Evolutionary conservation across 2,888 invertebrate genomes (phyloP).

Genomic region (Candidula unifasciata): DNA sequence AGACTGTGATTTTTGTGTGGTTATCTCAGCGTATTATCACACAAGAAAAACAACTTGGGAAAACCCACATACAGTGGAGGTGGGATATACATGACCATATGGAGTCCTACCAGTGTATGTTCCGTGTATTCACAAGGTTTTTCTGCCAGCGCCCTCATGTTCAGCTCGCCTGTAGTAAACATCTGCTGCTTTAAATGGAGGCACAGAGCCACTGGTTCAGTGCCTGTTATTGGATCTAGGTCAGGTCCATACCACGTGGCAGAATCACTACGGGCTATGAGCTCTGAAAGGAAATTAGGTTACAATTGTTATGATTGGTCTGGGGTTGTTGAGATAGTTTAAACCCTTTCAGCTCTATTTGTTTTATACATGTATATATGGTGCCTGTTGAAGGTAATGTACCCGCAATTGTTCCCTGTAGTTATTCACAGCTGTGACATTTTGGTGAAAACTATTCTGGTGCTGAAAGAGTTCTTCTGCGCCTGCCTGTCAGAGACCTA

Average conservation of each 20-base stretch:
- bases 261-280: background rate
- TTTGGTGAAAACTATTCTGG: too few relatives aligned
- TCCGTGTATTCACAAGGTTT: slow-evolving; percentile 55
- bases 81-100: background rate
- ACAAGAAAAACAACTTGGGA: background rate
- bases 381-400: too few relatives aligned
- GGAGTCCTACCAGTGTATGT: slow-evolving; percentile 28
- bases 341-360: too few relatives aligned
- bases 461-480: too few relatives aligned
- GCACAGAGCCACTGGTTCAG: slow-evolving; percentile 63
- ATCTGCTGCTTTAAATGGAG: slow-evolving; percentile 60
- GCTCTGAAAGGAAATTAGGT: slow-evolving; percentile 12
- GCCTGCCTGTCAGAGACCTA: too few relatives aligned
- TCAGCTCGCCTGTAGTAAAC: slow-evolving; percentile 63
- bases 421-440: too few relatives aligned
- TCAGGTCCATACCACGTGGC: slow-evolving; percentile 40
- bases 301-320: too few relatives aligned
- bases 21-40: too few relatives aligned
- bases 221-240: slow-evolving; percentile 26
- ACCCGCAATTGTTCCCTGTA: too few relatives aligned
- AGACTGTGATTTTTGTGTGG: too few relatives aligned
- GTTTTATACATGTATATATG: too few relatives aligned
- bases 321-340: too few relatives aligned
- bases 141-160: slow-evolving; percentile 59
- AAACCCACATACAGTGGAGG: background rate